Conservation (phyloP, 2,113 vertebrate genomes). For the Etheostoma spectabile region DNA sequence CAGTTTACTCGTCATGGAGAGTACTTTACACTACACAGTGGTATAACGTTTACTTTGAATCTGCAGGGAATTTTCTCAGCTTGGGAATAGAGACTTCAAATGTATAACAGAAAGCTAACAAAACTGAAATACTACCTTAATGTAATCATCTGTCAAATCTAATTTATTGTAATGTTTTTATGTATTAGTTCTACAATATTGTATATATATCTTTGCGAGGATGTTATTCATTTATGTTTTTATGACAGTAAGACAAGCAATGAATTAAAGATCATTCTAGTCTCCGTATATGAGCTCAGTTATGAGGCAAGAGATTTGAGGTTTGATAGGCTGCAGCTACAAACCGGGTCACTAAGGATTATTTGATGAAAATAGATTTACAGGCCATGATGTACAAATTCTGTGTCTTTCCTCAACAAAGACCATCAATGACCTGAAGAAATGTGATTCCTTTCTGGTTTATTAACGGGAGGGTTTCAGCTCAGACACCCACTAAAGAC, state of each 20-base stretch:
- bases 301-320: neutral
- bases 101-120: neutral
- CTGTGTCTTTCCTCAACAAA: constrained; percentile 28
- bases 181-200: neutral
- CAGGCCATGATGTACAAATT: constrained; percentile 6
- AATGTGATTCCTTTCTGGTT: constrained; percentile 37
- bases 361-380: constrained; percentile 24
- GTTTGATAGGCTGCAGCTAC: constrained; percentile 10
- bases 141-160: neutral
- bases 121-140: neutral
- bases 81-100: neutral
- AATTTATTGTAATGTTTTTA: too few species aligned
- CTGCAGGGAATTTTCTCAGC: neutral
- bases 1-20: neutral
- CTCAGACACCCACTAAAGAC: constrained; percentile 29
- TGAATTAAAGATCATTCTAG: neutral
- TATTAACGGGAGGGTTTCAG: constrained; percentile 58
- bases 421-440: constrained; percentile 45
- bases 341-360: constrained; percentile 23
- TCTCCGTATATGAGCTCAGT: neutral
- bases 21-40: neutral
- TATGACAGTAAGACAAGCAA: neutral
- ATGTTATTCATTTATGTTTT: neutral
- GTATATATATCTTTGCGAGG: neutral
- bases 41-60: neutral